Percentiles rank a stretch among this genome's conserved stretches.
These are phyloP conservation scores for Pheucticus melanocephalus DNA, from an alignment of 2,113 vertebrate species.

Conservation along the genomic window DNA sequence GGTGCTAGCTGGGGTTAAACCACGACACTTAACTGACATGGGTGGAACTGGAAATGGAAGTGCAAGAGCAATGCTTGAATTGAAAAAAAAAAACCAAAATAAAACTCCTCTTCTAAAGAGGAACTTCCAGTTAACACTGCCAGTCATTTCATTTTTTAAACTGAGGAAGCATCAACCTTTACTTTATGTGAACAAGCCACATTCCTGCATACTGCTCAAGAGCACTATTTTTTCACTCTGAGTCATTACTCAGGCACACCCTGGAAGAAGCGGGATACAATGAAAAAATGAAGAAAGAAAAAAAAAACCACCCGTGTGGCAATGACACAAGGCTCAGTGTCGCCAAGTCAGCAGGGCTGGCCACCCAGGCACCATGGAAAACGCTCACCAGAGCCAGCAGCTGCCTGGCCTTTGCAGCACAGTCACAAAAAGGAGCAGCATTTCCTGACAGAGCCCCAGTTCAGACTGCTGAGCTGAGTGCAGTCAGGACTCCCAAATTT, in stretches of 20 bases:
- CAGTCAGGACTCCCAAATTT: not conserved
- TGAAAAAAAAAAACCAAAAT: not conserved
- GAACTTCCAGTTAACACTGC: not conserved
- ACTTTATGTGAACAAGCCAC: not conserved
- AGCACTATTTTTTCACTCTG: constrained; percentile 14
- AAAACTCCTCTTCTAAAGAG: not conserved
- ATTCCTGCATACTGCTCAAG: not conserved
- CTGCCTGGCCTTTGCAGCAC: not conserved
- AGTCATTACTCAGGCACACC: constrained; percentile 46
- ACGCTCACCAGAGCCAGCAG: not conserved
- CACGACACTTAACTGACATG: fast-evolving
- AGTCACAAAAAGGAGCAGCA: not conserved
- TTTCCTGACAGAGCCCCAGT: not conserved
- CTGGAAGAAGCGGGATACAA: not conserved
- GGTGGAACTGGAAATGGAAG: not conserved
- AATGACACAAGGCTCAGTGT: not conserved
- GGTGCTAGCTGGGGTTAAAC: not conserved
- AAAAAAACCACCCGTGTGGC: not conserved
- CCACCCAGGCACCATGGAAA: constrained; percentile 31
- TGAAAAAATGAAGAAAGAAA: not conserved
- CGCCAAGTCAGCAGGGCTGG: not conserved
- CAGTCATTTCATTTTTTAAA: not conserved
- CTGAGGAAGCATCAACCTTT: not conserved
- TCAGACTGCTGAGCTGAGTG: not conserved
- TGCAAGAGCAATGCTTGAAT: not conserved